phyloP scores from a whole-genome alignment of 2,888 invertebrate genomes.

The Leucozona laternaria region DNA sequence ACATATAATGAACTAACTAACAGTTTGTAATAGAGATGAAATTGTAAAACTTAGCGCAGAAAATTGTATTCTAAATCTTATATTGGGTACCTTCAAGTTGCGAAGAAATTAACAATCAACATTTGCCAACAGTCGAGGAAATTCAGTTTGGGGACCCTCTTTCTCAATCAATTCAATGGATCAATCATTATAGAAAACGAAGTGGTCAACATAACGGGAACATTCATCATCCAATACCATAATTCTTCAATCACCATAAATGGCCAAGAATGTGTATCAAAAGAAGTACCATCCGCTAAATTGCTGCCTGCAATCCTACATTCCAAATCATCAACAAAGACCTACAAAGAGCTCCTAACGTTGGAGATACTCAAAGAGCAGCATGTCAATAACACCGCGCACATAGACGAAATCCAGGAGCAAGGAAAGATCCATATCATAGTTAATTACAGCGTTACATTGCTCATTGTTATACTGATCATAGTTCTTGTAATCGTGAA shows the following conservation, averaged over 20 bases:
- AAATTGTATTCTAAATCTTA: not conserved
- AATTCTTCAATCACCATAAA: not conserved
- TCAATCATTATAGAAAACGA: conserved; percentile 1
- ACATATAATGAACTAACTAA: no score
- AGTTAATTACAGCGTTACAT: not conserved
- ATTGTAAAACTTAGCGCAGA: not conserved
- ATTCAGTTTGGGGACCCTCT: conserved; percentile 4
- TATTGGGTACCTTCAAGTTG: no score
- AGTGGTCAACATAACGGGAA: conserved; percentile 12
- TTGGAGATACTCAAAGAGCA: conserved; percentile 29
- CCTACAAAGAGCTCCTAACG: conserved; percentile 28
- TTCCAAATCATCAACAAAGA: not conserved
- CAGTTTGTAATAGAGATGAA: not conserved
- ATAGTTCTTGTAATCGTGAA: no score
- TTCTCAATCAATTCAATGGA: conserved; percentile 30
- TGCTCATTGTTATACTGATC: no score
- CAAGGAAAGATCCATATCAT: conserved; percentile 2
- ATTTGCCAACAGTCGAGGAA: no score
- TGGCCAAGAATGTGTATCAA: not conserved
- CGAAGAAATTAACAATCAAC: no score
- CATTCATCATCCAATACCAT: conserved; percentile 21
- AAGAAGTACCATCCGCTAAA: not conserved
- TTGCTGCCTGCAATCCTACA: conserved; percentile 15
- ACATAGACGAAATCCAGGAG: not conserved
- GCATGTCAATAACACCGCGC: conserved; percentile 16